Percentiles rank a stretch among this genome's conserved stretches.
Evolutionary conservation across 2,888 invertebrate species (phyloP).

Genomic region (Dione vanillae): DNA sequence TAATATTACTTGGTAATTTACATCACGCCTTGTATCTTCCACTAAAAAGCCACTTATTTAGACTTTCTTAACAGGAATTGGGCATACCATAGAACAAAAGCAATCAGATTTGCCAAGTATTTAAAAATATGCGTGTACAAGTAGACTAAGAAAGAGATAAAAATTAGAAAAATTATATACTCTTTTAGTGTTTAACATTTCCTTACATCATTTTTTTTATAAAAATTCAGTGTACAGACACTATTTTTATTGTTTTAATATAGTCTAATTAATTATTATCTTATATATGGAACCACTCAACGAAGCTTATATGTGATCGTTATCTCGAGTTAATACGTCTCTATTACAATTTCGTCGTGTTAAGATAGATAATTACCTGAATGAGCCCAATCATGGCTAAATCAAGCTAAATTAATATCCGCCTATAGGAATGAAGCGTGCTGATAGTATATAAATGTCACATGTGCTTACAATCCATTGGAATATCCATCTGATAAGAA

Average conservation of each 20-base stretch:
- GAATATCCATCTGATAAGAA: not conserved
- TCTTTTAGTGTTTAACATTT: no score
- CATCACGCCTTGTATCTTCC: no score
- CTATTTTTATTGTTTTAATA: no score
- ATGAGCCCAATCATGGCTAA: not conserved
- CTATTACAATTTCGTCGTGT: not conserved
- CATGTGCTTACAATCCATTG: not conserved
- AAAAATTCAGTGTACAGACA: no score
- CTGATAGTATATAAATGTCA: slow-evolving; percentile 1
- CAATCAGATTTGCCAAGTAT: no score
- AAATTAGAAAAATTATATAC: no score
- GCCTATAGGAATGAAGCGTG: slow-evolving; percentile 5
- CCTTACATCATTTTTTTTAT: no score
- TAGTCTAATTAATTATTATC: no score
- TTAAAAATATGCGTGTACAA: not conserved
- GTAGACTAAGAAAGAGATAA: not conserved
- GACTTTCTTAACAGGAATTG: no score
- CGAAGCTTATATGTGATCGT: not conserved
- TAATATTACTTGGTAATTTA: no score
- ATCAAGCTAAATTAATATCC: slow-evolving; percentile 20
- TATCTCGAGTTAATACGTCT: slow-evolving; percentile 1
- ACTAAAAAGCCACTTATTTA: no score
- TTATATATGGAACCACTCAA: not conserved
- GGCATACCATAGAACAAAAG: no score
- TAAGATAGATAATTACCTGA: slow-evolving; percentile 13